These are phyloP conservation scores for Buceros bicornis DNA, from an alignment of 2,797 vertebrate genomes.

Conservation along the genomic window DNA sequence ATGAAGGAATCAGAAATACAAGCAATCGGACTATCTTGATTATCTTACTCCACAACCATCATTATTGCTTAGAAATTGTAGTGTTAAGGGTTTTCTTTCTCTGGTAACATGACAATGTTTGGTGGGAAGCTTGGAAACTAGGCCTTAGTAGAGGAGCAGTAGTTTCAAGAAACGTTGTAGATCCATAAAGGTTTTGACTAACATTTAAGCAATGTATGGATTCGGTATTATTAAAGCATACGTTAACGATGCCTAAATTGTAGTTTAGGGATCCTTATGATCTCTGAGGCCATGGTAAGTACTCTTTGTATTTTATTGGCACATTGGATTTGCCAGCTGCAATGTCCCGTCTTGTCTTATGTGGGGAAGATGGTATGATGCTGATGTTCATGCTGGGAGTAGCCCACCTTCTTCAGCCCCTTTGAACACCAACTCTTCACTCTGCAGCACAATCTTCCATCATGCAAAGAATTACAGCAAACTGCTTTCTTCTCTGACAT, in stretches of 20 bases:
- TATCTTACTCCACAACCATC: neutral
- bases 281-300: neutral
- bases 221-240: neutral
- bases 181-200: neutral
- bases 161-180: neutral
- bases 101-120: neutral
- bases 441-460: neutral
- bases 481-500: neutral
- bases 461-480: neutral
- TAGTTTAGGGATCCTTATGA: neutral
- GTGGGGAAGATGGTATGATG: neutral
- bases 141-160: neutral
- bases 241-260: neutral
- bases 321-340: neutral
- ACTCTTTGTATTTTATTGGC: neutral
- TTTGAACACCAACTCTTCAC: neutral
- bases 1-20: neutral
- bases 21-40: neutral
- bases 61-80: neutral
- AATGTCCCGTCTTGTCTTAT: neutral
- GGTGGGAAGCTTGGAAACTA: neutral
- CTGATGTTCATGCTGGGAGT: neutral
- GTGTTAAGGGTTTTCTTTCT: neutral
- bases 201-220: neutral
- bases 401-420: neutral